Percentiles rank a stretch among this genome's conserved stretches.
Evolutionary conservation across 2,797 vertebrate species (phyloP).

Genomic region (Pelochelys cantorii): DNA sequence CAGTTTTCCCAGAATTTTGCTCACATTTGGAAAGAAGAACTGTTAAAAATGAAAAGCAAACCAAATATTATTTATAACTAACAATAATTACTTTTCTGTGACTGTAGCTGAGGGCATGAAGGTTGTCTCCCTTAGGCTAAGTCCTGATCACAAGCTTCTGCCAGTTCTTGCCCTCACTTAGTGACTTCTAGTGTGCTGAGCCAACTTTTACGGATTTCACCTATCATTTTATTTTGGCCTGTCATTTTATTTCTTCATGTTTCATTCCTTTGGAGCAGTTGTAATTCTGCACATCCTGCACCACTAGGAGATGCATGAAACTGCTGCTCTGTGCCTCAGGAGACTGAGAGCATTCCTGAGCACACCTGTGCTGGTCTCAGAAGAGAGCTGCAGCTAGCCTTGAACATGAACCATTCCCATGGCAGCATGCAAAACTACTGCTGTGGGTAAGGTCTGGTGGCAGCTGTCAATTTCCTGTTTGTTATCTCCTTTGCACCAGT

Average conservation of each 20-base stretch:
- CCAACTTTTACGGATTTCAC: too few relatives aligned
- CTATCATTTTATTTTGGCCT: fast-evolving
- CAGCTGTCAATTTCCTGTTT: not conserved
- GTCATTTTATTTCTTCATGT: not conserved
- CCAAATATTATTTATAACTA: not conserved
- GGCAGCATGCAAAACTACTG: not conserved
- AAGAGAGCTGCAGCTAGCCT: conserved; percentile 2
- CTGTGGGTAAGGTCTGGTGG: not conserved
- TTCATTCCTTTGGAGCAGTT: not conserved
- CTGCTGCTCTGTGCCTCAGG: not conserved
- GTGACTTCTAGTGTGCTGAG: fast-evolving
- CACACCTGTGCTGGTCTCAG: not conserved
- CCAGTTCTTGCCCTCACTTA: not conserved
- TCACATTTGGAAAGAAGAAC: not conserved
- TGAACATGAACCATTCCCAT: conserved; percentile 9
- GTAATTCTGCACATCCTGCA: not conserved
- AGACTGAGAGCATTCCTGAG: not conserved
- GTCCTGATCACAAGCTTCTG: not conserved
- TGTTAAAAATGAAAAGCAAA: not conserved
- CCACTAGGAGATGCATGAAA: not conserved
- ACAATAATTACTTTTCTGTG: not conserved
- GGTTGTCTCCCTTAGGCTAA: fast-evolving
- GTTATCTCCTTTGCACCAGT: fast-evolving
- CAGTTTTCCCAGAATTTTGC: not conserved
- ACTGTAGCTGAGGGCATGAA: not conserved